Evolutionary conservation across 2,888 invertebrate genomes (phyloP).

Genomic region (Callinectes sapidus): DNA sequence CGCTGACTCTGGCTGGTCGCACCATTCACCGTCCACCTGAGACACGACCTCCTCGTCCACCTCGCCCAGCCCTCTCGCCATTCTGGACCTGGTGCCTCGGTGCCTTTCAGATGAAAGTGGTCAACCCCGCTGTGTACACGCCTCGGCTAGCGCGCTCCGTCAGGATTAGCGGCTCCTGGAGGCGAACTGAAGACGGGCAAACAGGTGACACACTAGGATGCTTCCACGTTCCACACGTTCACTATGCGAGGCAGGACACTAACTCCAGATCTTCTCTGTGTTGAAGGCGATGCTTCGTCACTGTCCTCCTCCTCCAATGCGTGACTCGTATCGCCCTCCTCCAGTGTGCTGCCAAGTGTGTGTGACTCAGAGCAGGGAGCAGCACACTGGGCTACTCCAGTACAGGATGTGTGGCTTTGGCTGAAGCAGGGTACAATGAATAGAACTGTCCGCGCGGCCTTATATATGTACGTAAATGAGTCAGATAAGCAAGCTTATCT

Average conservation of each 20-base stretch:
- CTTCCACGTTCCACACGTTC: neutral
- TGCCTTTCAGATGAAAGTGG: neutral
- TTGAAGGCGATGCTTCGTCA: neutral
- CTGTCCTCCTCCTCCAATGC: neutral
- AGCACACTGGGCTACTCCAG: neutral
- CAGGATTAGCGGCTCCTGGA: neutral
- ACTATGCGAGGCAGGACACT: neutral
- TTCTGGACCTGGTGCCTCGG: neutral
- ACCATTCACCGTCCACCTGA: neutral
- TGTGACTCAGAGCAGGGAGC: neutral
- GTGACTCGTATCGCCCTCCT: neutral
- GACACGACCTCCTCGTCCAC: neutral
- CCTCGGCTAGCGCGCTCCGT: neutral
- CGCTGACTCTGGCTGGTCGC: neutral
- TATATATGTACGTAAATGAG: neutral
- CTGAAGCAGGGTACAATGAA: neutral
- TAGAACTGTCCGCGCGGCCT: neutral
- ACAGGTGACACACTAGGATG: conserved; percentile 1
- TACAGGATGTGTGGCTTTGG: neutral
- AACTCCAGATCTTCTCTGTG: conserved; percentile 2
- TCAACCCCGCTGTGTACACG: neutral
- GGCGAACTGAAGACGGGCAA: neutral
- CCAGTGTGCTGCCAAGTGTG: neutral
- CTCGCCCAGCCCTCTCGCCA: neutral
- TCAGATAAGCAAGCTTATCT: too few species aligned